These are phyloP conservation scores for Hemiscyllium ocellatum DNA, from an alignment of 2,113 vertebrate genomes.

Conservation along the genomic window DNA sequence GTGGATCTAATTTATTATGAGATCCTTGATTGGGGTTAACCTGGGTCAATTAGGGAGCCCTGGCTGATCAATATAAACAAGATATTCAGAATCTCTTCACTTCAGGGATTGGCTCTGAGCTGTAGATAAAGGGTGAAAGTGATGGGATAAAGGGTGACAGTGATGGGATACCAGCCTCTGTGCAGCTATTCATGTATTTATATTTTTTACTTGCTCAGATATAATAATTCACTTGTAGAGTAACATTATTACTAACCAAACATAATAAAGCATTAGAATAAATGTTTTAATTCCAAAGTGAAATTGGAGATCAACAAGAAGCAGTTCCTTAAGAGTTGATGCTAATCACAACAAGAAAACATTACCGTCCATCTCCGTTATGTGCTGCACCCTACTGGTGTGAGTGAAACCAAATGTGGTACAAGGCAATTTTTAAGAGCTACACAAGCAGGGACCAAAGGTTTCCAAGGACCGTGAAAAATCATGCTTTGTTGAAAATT, in stretches of 20 bases:
- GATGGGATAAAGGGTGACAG: too few species aligned
- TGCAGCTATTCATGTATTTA: neutral
- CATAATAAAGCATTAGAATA: neutral
- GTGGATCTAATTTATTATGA: too few species aligned
- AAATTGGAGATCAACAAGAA: neutral
- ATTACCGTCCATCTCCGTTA: neutral
- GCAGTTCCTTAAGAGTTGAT: too few species aligned
- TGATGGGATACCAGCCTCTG: too few species aligned
- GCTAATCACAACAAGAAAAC: neutral
- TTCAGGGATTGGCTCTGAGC: too few species aligned
- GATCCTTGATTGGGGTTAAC: too few species aligned
- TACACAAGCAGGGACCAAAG: neutral
- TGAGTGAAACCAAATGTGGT: neutral
- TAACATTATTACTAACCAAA: neutral
- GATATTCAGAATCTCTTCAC: too few species aligned
- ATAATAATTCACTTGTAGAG: neutral
- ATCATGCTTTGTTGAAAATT: neutral
- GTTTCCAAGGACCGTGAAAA: neutral
- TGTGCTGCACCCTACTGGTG: constrained; percentile 30
- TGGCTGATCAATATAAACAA: too few species aligned
- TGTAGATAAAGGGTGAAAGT: too few species aligned
- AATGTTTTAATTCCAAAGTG: neutral
- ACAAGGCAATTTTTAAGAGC: neutral
- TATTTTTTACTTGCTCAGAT: neutral
- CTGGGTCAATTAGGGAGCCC: too few species aligned